Conservation (phyloP, 2,888 invertebrate species). For the Mythimna albipuncta region DNA sequence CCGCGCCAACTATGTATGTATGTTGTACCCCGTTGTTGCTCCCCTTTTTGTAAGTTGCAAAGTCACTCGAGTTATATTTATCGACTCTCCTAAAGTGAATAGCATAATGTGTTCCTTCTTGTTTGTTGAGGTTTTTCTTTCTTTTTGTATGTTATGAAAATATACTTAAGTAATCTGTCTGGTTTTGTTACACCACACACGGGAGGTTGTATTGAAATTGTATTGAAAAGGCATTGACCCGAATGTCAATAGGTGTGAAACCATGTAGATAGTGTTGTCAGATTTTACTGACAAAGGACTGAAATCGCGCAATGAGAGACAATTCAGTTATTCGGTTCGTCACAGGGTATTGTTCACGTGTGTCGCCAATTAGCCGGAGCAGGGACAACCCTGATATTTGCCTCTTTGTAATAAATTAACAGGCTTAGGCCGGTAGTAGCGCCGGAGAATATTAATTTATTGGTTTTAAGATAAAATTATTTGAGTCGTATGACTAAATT, state of each 20-base stretch:
- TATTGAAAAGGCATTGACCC: constrained; percentile 7
- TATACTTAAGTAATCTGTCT: constrained; percentile 10
- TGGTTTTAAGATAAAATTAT: constrained; percentile 5
- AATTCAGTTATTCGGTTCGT: constrained; percentile 46
- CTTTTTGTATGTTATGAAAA: constrained; percentile 37
- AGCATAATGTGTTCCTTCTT: constrained; percentile 53
- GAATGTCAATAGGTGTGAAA: constrained; percentile 41
- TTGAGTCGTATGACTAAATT: not conserved
- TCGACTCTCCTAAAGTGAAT: constrained; percentile 67
- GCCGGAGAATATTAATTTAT: constrained; percentile 26
- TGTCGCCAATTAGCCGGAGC: constrained; percentile 26
- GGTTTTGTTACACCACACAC: constrained; percentile 4
- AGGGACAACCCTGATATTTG: constrained; percentile 32
- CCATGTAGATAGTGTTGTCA: constrained; percentile 16
- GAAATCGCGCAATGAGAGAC: constrained; percentile 40
- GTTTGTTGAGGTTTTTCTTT: constrained; percentile 48
- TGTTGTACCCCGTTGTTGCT: constrained; percentile 63
- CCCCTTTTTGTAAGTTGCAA: constrained; percentile 74
- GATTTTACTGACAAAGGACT: constrained; percentile 48
- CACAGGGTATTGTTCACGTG: constrained; percentile 48
- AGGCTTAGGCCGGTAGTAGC: constrained; percentile 8
- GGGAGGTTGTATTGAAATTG: constrained; percentile 9
- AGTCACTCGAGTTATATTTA: constrained; percentile 76
- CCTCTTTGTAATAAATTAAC: constrained; percentile 32
- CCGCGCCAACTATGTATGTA: constrained; percentile 69